Base-by-base conservation (phyloP, 1,140 invertebrate species). In the Nebria ingens region DNA sequence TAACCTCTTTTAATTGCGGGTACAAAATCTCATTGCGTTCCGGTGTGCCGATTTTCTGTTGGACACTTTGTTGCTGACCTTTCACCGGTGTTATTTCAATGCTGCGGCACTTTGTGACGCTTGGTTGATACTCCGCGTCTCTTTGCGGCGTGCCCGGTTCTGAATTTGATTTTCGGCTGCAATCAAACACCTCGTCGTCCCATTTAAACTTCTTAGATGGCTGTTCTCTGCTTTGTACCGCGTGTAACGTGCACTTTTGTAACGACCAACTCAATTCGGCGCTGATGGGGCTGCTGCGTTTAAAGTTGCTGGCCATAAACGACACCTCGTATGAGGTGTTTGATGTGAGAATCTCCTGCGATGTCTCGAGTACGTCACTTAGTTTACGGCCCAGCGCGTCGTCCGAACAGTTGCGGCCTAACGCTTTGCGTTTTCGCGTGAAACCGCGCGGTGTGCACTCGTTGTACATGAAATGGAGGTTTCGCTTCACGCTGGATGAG, bases 11-110 rank as follows among this genome's bases (percentile, higher is more conserved):
- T 45, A 45, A 45, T 45, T 45, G 40, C 17, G 40, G 40, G 17
- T 45, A 45, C 15, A 45, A 17, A 17, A 45, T 45, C 17, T 45
- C 9, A 45, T 45, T 45, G 17, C 40, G 40, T 45, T 45, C 40
- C 17, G 40, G 40, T 45, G 40, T 45, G 9, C 40, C 40, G 15
- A 45, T 45, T 45, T 45, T 45, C 13, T 29, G 4, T n/a, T n/a
- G n/a, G 15, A 45, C 17, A 12, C 17, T 45, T 9, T 9, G 6
- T 34, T 34, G 25, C 6, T 34, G n/a, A 9, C 25, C 25, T 34
- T 34, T 34, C 6, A n/a, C n/a, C 9, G 40, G 40, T 4, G 40
- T 45, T 12, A 45, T 12, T 45, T 45, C 40, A 17, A 45, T 9
- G 17, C 40, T 45, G 17, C 17, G 40, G 17, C 4, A 45, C 17